Conservation (phyloP, 2,797 vertebrate species). For the Lutjanus campechanus region DNA sequence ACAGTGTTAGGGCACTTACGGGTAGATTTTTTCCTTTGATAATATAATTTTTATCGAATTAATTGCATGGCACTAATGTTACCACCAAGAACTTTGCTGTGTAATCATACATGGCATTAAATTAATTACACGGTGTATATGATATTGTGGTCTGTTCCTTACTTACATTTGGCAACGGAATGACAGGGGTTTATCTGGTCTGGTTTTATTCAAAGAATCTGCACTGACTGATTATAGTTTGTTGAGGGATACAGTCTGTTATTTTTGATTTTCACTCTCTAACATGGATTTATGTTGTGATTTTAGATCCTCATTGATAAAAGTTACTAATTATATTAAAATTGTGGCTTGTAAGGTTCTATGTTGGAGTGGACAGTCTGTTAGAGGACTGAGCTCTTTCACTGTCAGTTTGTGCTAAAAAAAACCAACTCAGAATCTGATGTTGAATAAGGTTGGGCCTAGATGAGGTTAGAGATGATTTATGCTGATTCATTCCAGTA, state of each 20-base stretch:
- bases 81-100: not conserved
- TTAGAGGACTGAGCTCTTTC: not conserved
- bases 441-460: not conserved
- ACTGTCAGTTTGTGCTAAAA: not conserved
- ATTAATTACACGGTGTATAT: not conserved
- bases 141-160: not conserved
- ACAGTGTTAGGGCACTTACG: slow-evolving; percentile 1
- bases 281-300: not conserved
- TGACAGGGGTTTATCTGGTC: not conserved
- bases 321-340: not conserved
- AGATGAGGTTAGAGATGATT: not conserved
- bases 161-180: not conserved
- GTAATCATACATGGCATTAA: not conserved
- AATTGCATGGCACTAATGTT: slow-evolving; percentile 11
- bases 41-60: slow-evolving; percentile 2
- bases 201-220: not conserved
- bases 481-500: not conserved
- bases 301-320: no score
- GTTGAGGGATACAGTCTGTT: no score
- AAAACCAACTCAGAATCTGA: not conserved
- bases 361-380: not conserved
- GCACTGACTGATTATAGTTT: not conserved
- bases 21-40: not conserved
- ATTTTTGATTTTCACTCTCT: no score
- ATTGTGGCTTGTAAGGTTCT: not conserved